A percentile compares a stretch with the other conserved stretches of the same genome.
Evolutionary conservation across 2,113 vertebrate genomes (phyloP).

Genomic region (Urocynchramus pylzowi): DNA sequence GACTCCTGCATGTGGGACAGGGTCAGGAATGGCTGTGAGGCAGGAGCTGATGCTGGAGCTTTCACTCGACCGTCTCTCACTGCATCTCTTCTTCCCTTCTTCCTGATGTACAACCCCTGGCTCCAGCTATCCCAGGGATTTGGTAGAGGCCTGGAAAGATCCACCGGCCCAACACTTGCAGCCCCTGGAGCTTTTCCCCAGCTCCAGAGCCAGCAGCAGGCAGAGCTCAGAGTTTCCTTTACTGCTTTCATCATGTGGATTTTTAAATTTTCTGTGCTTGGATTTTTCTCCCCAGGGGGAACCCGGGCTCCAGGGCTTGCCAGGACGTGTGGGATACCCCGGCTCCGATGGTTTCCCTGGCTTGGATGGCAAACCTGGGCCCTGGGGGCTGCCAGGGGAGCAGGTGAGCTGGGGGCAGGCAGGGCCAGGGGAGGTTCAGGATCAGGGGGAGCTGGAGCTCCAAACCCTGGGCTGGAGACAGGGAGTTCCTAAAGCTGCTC

Average conservation of each 20-base stretch:
- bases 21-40: neutral
- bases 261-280: neutral
- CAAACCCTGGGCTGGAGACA: accelerated
- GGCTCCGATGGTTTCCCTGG: conserved; percentile 79
- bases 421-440: neutral
- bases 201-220: neutral
- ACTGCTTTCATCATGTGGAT: accelerated
- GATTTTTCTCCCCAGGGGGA: conserved; percentile 73
- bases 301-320: conserved; percentile 70
- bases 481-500: neutral
- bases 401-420: conserved; percentile 54
- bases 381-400: conserved; percentile 71
- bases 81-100: neutral
- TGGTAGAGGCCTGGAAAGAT: neutral
- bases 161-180: accelerated
- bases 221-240: neutral
- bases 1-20: accelerated
- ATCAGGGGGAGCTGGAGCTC: neutral
- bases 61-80: neutral
- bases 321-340: conserved; percentile 71
- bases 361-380: conserved; percentile 76
- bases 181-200: neutral
- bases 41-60: neutral
- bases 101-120: neutral
- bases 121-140: accelerated